Base-by-base conservation (phyloP, 2,113 vertebrate genomes). In the Columba janthina region DNA sequence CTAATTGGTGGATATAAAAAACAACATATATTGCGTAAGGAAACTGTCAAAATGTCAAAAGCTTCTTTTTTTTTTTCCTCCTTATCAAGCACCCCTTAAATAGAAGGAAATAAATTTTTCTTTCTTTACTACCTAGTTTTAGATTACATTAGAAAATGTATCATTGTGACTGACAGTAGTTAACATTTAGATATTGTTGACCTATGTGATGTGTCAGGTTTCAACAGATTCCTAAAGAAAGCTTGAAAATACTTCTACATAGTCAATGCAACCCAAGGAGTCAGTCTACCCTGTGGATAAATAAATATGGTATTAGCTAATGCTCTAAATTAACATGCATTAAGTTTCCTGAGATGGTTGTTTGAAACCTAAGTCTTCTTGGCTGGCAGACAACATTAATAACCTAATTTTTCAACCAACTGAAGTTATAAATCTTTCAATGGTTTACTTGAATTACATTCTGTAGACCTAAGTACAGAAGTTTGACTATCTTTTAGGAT, bases 231-330 rank as follows among this genome's bases (percentile, higher is more conserved):
- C 75, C 77, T 82, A 66, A 70, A 90, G 87, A 88, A 97, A 95
- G 85, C 70, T 64, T 89, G 79, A 96, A 85, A 97, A 91, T 82
- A 87, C 15, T 95, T 89, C 86, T 71, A 89, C 88, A 61, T 14
- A 96, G 88, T 81, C 67, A 92, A 62, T 89, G 79, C 76, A 97
- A 96, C 57, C 82, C 76, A 96, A 96, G 89, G 50, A 96, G 71
- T 83, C 93, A 88, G 85, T 88, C 64, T 90, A 79, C 31, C 60
- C 64, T 50, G 89, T 65, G 72, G 62, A 93, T 82, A 97, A 96
- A 97, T 95, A 95, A 94, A 93, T 96, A 88, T 8, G 31, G 53
- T 61, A 94, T 95, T 96, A 97, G 89, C 84, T 95, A 96, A 97
- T 92, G 67, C 56, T 89, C 96, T 90, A 97, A 96, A 85, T 95